These are phyloP conservation scores for Aethes cnicana DNA, from an alignment of 2,888 invertebrate genomes.

Conservation along the genomic window DNA sequence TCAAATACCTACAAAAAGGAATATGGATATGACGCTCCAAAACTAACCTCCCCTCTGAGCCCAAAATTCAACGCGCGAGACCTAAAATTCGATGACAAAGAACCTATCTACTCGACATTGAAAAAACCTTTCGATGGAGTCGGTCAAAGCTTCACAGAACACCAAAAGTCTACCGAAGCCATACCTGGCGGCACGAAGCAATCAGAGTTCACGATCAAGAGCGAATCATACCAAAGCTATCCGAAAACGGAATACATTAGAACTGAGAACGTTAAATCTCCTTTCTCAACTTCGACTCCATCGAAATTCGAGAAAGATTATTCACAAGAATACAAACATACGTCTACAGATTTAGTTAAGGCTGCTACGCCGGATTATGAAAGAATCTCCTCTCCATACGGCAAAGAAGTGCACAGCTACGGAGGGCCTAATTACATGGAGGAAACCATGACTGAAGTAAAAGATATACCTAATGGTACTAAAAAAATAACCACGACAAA, in stretches of 20 bases:
- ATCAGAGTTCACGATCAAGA: constrained; percentile 65
- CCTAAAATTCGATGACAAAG: constrained; percentile 72
- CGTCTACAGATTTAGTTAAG: constrained; percentile 63
- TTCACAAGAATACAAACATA: constrained; percentile 41
- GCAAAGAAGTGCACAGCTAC: constrained; percentile 64
- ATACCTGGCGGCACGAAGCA: constrained; percentile 74
- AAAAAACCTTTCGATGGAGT: constrained; percentile 70
- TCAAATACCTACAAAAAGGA: constrained; percentile 59
- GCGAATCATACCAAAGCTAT: constrained; percentile 69
- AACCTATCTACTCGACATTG: constrained; percentile 68
- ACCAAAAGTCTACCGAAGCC: constrained; percentile 69
- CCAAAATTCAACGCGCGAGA: constrained; percentile 79
- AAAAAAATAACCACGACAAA: constrained; percentile 82
- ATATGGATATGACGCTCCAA: constrained; percentile 64
- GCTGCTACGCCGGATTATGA: constrained; percentile 69
- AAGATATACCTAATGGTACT: constrained; percentile 79
- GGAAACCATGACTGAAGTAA: constrained; percentile 78
- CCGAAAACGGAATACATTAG: constrained; percentile 67
- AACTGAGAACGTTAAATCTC: constrained; percentile 65
- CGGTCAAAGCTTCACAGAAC: constrained; percentile 69
- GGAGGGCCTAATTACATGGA: constrained; percentile 75
- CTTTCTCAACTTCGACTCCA: constrained; percentile 67
- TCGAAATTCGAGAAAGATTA: constrained; percentile 58
- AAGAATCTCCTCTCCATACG: constrained; percentile 70
- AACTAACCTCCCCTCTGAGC: constrained; percentile 60